A percentile compares a stretch with the other conserved stretches of the same genome.
phyloP scores from a whole-genome alignment of 2,113 vertebrate species.

The Spizaetus ornatus region DNA sequence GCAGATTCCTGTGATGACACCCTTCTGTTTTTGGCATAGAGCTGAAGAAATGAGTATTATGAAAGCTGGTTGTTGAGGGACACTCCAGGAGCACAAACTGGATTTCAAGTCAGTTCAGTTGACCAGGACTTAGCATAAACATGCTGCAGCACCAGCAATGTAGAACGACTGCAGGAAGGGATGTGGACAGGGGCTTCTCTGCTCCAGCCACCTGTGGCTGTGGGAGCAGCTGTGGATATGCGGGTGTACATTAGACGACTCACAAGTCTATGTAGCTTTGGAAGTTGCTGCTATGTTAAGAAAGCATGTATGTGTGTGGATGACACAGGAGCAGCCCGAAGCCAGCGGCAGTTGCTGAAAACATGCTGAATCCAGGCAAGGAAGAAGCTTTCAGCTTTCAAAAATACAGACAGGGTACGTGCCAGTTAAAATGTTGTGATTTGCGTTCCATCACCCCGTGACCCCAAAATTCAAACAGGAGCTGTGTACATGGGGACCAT shows the following conservation, averaged over 20 bases:
- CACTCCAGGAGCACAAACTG: background rate
- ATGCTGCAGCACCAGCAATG: background rate
- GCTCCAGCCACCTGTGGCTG: background rate
- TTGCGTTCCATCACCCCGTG: rapidly evolving
- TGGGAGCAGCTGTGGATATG: background rate
- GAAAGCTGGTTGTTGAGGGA: background rate
- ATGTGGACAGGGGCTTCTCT: background rate
- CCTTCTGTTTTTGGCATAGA: background rate
- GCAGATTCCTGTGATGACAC: background rate
- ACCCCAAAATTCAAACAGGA: background rate
- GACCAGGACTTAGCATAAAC: background rate
- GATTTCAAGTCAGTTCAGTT: background rate
- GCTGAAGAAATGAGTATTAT: background rate
- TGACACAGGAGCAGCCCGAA: background rate
- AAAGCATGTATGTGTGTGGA: background rate
- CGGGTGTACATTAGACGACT: background rate
- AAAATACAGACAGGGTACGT: background rate
- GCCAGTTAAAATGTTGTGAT: background rate
- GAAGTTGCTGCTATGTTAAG: background rate
- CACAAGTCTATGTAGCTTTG: background rate
- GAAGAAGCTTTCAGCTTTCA: background rate
- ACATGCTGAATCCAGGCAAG: background rate
- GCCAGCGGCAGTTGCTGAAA: background rate
- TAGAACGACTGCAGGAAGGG: background rate
- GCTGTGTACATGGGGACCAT: background rate